Evolutionary conservation across 1,140 invertebrate genomes (phyloP), one percentile per base, ranked within the genome.

Genomic region (Lepidotrigona ventralis): DNA sequence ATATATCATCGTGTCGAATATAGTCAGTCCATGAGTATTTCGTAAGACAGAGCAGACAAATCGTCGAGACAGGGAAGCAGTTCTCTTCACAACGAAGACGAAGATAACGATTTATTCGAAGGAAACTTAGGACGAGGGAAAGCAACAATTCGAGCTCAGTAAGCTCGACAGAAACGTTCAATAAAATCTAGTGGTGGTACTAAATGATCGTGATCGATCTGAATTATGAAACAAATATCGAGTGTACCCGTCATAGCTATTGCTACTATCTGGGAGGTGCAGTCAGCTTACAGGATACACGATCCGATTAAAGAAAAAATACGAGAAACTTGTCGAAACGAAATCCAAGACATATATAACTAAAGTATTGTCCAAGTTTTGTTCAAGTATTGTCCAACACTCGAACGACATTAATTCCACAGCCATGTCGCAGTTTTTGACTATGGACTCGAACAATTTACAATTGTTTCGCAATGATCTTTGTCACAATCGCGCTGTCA

Each of bases 401-500:
- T 53, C 78, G 33, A 79, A 56, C 75, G 84, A 89, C 71, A 74
- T 86, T 17, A 93, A 92, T 78, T 92, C 92, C 56, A 91, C 92
- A 80, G 90, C 89, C 64, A 93, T 92, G 91, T 91, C 93, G 64
- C 91, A 93, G 58, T 88, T 94, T 53, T 79, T 95, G 78, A 93
- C 94, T 86, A 94, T 96, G 66, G 95, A 96, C 91, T 93, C 95
- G 68, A 95, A 96, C 86, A 96, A 96, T 91, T 96, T 6, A 39
- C 39, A n/a, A n/a, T n/a, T n/a, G 33, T 33, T 2, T 33, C 33
- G n/a, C n/a, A n/a, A n/a, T 33, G 33, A 33, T 33, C 33, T 33
- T 33, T 33, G 33, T 33, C 33, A 33, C 33, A 33, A 33, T 33
- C 33, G 33, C 33, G 33, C 33, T 33, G 33, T 33, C 33, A 33